These are phyloP conservation scores for Dinoponera quadriceps DNA, from an alignment of 1,140 invertebrate species.

Conservation along the genomic window DNA sequence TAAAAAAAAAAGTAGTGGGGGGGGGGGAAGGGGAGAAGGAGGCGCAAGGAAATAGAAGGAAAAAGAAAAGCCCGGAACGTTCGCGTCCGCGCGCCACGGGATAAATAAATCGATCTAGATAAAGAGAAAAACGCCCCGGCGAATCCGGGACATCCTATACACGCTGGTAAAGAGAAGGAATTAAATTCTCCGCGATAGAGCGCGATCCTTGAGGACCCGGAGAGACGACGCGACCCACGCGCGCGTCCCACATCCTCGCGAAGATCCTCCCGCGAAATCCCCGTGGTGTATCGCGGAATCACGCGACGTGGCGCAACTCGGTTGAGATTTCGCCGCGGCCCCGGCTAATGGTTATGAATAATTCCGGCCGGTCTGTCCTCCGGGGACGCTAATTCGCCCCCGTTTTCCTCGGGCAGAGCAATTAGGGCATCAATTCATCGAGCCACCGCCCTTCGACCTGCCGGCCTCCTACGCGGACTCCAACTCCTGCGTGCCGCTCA, in stretches of 20 bases:
- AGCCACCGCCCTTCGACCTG: slow-evolving; percentile 96
- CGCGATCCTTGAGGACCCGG: no score
- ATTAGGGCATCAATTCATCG: slow-evolving; percentile 91
- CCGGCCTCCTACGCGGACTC: slow-evolving; percentile 94
- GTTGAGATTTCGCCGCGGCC: no score
- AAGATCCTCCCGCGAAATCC: no score
- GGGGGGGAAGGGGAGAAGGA: neutral
- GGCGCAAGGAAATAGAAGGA: no score
- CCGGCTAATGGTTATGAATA: no score
- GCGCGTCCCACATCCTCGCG: no score
- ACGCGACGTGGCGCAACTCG: no score
- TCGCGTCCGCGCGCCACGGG: no score
- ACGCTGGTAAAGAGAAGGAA: neutral
- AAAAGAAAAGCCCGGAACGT: no score
- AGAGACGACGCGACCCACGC: no score
- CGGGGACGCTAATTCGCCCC: neutral
- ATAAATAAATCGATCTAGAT: slow-evolving; percentile 21
- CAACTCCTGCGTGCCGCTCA: slow-evolving; percentile 92
- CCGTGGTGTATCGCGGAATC: no score
- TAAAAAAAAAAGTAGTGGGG: slow-evolving; percentile 16
- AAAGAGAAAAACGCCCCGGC: neutral
- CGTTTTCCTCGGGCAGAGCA: slow-evolving; percentile 72
- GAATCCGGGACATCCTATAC: neutral
- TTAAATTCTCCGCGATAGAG: slow-evolving; percentile 8
- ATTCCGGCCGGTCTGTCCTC: no score